These are phyloP conservation scores for Lutraria rhynchaena DNA, from an alignment of 1,140 invertebrate species.

Conservation along the genomic window DNA sequence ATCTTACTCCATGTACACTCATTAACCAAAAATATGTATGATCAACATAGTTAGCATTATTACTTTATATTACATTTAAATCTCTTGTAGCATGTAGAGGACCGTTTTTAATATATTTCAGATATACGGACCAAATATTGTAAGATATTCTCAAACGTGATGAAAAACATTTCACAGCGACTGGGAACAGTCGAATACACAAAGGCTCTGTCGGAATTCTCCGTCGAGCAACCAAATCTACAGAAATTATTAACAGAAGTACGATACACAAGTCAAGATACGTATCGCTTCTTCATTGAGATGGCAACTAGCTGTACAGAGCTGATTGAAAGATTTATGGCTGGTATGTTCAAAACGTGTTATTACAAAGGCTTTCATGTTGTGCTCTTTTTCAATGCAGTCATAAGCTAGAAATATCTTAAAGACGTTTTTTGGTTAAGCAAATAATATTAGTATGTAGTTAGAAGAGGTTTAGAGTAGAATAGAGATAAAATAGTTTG, in stretches of 20 bases:
- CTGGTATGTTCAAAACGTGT: no score
- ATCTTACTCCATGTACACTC: no score
- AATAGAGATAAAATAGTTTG: neutral
- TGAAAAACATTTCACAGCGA: conserved; percentile 19
- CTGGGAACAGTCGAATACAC: conserved; percentile 40
- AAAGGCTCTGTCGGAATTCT: conserved; percentile 38
- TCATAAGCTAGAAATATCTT: no score
- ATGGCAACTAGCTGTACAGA: conserved; percentile 38
- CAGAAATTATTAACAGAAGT: conserved; percentile 56
- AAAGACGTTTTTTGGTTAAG: neutral
- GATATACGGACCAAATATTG: conserved; percentile 44
- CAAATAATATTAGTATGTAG: neutral
- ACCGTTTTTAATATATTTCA: conserved; percentile 18
- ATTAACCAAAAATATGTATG: no score
- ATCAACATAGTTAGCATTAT: no score
- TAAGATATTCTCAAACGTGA: conserved; percentile 36
- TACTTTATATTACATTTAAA: no score
- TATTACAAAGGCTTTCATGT: no score
- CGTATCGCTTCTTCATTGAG: conserved; percentile 57
- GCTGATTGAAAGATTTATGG: conserved; percentile 45
- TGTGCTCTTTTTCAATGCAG: no score
- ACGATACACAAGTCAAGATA: conserved; percentile 40
- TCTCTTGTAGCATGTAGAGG: no score
- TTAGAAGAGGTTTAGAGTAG: neutral
- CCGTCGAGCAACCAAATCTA: conserved; percentile 54